Evolutionary conservation across 2,113 vertebrate species (phyloP), one percentile per base, ranked within the genome.

Genomic region (Brachyhypopomus gauderio): DNA sequence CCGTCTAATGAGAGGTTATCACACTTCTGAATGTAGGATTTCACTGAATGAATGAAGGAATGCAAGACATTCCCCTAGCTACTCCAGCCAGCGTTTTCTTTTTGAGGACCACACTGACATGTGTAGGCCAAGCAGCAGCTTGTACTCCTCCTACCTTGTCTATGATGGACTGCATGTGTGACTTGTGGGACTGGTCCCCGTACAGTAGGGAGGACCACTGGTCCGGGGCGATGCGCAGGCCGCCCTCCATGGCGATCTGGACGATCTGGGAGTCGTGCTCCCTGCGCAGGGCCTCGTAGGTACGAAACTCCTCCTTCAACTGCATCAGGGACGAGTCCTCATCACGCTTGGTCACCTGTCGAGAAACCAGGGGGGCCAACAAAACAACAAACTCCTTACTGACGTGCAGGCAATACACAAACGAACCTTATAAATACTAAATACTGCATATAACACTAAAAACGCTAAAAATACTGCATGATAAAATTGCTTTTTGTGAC

Each of bases 191-290:
- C 77, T 98, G 97, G 91, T 99, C 98, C 81, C 98, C 98, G 0
- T 99, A 99, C 0, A 99, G 90, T 75, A 99, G 90, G 0, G 98
- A 99, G 82, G 98, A 99, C 98, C 98, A 99, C 81, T 99, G 98
- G 90, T 99, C 98, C 0, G 98, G 98, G 12, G 98, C 98, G 17
- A 98, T 99, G 62, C 98, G 95, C 83, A 99, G 90, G 17, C 98
- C 98, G 3, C 97, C 98, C 77, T 99, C 98, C 98, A 99, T 99
- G 4, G 98, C 98, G 41, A 99, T 99, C 63, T 99, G 98, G 78
- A 99, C 98, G 45, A 99, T 99, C 91, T 99, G 98, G 30, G 98
- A 98, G 89, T 99, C 98, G 0, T 99, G 98, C n/a, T 99, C 98
- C 36, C 98, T 92, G 11, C 98, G 88, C 88, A 99, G 91, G 55